These are phyloP conservation scores for Eretmocerus hayati DNA, from an alignment of 2,888 invertebrate species.

Conservation along the genomic window DNA sequence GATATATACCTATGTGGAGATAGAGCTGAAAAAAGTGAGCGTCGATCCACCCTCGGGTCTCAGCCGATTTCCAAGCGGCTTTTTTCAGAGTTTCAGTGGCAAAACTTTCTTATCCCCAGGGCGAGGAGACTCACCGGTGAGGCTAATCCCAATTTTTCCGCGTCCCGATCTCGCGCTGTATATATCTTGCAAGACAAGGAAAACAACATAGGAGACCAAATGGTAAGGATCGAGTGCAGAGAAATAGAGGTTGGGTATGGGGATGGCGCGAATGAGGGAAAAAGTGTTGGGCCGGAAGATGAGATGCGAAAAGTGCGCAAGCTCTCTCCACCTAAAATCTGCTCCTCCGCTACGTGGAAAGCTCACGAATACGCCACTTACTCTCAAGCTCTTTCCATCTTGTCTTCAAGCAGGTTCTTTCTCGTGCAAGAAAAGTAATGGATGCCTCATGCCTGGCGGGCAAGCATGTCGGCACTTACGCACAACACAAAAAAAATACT, in stretches of 20 bases:
- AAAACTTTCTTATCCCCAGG: slow-evolving; percentile 20
- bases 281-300: slow-evolving; percentile 23
- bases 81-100: not conserved
- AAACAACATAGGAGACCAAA: not conserved
- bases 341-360: no score
- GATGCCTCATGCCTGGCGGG: not conserved
- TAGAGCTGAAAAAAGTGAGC: not conserved
- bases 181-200: slow-evolving; percentile 2
- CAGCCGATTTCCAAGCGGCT: slow-evolving; percentile 11
- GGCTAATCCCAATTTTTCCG: not conserved
- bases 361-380: slow-evolving; percentile 1
- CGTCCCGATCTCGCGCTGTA: not conserved
- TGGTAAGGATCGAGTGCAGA: not conserved
- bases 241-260: slow-evolving; percentile 2
- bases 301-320: slow-evolving; percentile 20
- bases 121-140: not conserved
- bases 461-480: slow-evolving; percentile 13
- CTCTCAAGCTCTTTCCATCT: not conserved
- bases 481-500: slow-evolving; percentile 16
- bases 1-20: not conserved
- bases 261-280: slow-evolving; percentile 8
- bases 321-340: slow-evolving; percentile 11
- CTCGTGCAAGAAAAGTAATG: no score
- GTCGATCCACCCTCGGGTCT: slow-evolving; percentile 5
- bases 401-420: not conserved